Percentiles rank a stretch among this genome's conserved stretches.
These are phyloP conservation scores for Rhizomys pruinosus DNA, from an alignment of 2,113 vertebrate genomes.

Conservation along the genomic window DNA sequence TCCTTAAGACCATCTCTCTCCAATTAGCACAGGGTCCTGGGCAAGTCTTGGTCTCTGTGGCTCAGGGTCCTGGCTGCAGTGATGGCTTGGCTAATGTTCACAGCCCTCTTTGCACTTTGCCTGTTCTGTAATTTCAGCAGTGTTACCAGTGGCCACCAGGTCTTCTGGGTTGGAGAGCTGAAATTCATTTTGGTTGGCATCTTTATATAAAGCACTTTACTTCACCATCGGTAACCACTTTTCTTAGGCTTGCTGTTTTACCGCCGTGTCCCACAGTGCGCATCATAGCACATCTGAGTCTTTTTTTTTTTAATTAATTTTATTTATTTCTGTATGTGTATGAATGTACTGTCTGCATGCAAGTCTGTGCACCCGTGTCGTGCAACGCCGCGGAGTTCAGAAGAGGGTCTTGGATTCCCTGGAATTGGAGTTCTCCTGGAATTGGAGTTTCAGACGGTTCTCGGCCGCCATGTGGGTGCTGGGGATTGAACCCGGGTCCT, in stretches of 20 bases:
- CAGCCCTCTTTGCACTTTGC: not conserved
- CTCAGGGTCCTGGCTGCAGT: not conserved
- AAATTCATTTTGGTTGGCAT: not conserved
- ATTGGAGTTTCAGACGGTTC: too few species aligned
- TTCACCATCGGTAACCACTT: not conserved
- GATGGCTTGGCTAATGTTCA: not conserved
- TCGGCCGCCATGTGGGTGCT: too few species aligned
- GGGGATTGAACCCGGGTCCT: too few species aligned
- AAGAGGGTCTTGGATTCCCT: too few species aligned
- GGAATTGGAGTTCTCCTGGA: too few species aligned
- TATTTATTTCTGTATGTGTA: too few species aligned
- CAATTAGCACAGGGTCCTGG: not conserved
- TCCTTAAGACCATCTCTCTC: not conserved
- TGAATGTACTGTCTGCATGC: too few species aligned
- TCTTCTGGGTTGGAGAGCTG: not conserved
- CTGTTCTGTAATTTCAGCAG: not conserved
- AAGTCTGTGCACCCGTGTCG: too few species aligned
- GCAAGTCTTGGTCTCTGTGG: not conserved
- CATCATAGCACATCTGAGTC: too few species aligned
- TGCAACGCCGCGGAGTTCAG: too few species aligned
- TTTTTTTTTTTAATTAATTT: too few species aligned
- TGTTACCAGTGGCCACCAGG: not conserved
- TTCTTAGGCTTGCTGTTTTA: conserved; percentile 6
- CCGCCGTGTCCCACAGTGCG: not conserved
- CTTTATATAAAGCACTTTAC: not conserved